phyloP scores from a whole-genome alignment of 2,888 invertebrate species.

The Tetropium fuscum region DNA sequence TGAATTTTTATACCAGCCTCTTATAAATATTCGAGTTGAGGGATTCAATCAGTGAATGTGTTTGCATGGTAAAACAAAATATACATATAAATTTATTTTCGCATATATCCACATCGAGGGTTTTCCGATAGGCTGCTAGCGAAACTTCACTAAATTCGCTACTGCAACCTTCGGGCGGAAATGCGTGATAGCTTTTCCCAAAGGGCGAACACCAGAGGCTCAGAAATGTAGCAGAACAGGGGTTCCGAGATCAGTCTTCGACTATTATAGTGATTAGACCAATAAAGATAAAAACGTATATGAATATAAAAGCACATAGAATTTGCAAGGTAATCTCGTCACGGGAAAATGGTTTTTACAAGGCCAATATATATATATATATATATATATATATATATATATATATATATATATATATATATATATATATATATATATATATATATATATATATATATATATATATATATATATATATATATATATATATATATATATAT shows the following conservation, averaged over 20 bases:
- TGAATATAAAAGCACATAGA: too few relatives aligned
- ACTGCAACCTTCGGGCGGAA: slow-evolving; percentile 18
- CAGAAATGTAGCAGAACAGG: slow-evolving; percentile 3
- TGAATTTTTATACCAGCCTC: slow-evolving; percentile 35
- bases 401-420: too few relatives aligned
- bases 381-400: too few relatives aligned
- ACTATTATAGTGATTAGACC: too few relatives aligned
- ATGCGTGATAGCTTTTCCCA: slow-evolving; percentile 37
- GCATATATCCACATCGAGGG: slow-evolving; percentile 33
- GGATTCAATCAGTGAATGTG: slow-evolving; percentile 50
- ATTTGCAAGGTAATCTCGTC: too few relatives aligned
- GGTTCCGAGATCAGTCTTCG: slow-evolving; percentile 6
- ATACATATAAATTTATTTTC: slow-evolving; percentile 51
- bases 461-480: too few relatives aligned
- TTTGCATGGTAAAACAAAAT: slow-evolving; percentile 48
- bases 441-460: too few relatives aligned
- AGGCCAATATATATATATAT: too few relatives aligned
- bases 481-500: too few relatives aligned
- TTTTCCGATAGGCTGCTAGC: slow-evolving; percentile 15
- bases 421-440: too few relatives aligned
- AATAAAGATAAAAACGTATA: too few relatives aligned
- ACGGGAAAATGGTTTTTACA: too few relatives aligned
- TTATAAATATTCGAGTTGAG: slow-evolving; percentile 22
- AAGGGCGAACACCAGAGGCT: slow-evolving; percentile 37
- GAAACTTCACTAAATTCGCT: slow-evolving; percentile 1